These are phyloP conservation scores for Procambarus virginalis DNA, from an alignment of 1,140 invertebrate species.

Conservation along the genomic window DNA sequence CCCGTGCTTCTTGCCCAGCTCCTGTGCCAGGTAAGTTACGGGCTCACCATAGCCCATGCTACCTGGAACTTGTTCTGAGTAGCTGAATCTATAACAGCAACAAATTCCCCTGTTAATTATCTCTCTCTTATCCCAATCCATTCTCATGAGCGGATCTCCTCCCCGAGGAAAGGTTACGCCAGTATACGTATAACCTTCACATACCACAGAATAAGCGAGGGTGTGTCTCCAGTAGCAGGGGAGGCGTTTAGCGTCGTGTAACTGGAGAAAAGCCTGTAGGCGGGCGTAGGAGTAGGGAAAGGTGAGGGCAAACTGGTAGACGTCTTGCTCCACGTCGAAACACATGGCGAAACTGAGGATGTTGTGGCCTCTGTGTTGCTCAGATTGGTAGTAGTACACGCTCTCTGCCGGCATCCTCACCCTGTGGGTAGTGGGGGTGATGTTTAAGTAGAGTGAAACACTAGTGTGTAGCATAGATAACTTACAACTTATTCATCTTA, in stretches of 20 bases:
- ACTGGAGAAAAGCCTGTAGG: conserved; percentile 87
- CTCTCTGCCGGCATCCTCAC: conserved; percentile 87
- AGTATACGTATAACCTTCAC: conserved; percentile 64
- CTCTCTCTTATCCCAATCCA: too few relatives aligned
- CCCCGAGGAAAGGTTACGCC: too few relatives aligned
- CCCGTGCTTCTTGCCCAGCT: too few relatives aligned
- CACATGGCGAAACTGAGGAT: conserved; percentile 95
- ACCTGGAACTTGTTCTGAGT: too few relatives aligned
- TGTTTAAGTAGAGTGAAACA: too few relatives aligned
- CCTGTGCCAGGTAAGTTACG: too few relatives aligned
- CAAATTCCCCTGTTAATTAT: too few relatives aligned
- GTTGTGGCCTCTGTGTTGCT: conserved; percentile 89
- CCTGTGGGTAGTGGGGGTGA: conserved; percentile 77
- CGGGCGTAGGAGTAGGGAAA: conserved; percentile 96
- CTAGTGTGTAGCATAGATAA: too few relatives aligned
- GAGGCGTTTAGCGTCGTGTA: conserved; percentile 81
- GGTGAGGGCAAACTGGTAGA: conserved; percentile 94
- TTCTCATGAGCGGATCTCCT: too few relatives aligned
- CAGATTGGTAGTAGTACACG: conserved; percentile 95
- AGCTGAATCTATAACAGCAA: too few relatives aligned
- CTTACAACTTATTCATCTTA: too few relatives aligned
- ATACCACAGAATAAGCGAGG: conserved; percentile 84
- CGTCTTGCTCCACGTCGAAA: conserved; percentile 93
- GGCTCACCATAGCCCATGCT: too few relatives aligned
- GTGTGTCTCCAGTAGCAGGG: conserved; percentile 81